Base-by-base conservation (phyloP, 2,113 vertebrate species). In the Urocitellus parryii region DNA sequence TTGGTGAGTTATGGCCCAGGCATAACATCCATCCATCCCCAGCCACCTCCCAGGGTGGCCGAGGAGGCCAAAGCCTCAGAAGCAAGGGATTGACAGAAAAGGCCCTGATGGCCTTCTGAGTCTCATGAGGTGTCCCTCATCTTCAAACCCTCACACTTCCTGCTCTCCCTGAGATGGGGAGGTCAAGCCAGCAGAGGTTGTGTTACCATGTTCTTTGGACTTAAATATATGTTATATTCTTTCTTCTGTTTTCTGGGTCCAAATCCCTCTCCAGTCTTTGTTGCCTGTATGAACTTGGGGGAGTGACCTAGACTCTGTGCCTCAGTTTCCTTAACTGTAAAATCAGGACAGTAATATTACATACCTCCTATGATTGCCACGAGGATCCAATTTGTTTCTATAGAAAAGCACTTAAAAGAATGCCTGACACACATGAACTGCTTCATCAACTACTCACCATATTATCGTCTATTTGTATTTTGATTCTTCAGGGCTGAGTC, bases 21-120 rank as follows among this genome's bases (percentile, higher is more conserved):
- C 12, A 56, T 1, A 1, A 17, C 68, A 51, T 22, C 76, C 68
- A 42, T 22, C 76, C 8, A 16, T 73, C 18, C 80, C 70, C 37
- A 5, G 67, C 48, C 1, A 12, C 20, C 53, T 67, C 39, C 0
- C 0, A 61, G 12, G 48, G 51, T 17, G 16, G 17, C 39, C 20
- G 3, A 37, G 61, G 72, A 58, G 70, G 16, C 5, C 39, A 20
- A 37, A 48, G 27, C 29, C 37, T 73, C 65, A 9, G 37, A 80
- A 53, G 8, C 1, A 2, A 68, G 32, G 34, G 11, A 9, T 1
- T 18, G 42, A n/a, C 34, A 76, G 51, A 22, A 48, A 56, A n/a
- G 16, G 8, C 12, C 45, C 17, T 4, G 3, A 27, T 0, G n/a
- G 17, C 34, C 14, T 27, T 34, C 81, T 4, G 32, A 9, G 1